These are phyloP conservation scores for Oxyruncus cristatus DNA, from an alignment of 2,113 vertebrate species.

Conservation along the genomic window DNA sequence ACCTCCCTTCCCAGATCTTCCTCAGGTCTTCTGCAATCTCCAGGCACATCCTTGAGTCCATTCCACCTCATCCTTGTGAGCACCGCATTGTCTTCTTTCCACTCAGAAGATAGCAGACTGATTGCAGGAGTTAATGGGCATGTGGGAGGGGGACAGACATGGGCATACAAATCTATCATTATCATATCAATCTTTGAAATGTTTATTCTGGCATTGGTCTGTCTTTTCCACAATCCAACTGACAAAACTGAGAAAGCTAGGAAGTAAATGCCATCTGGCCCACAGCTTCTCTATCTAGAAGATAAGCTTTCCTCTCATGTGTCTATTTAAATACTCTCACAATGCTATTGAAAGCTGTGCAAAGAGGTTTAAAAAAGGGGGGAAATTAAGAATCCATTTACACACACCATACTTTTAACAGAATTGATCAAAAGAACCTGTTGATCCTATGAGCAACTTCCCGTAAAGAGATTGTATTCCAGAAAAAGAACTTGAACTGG, in stretches of 20 bases:
- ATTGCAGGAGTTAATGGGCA: neutral
- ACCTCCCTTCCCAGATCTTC: neutral
- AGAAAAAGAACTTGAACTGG: neutral
- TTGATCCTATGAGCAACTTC: neutral
- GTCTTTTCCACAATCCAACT: neutral
- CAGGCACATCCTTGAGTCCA: neutral
- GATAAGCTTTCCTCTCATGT: neutral
- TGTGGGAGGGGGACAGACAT: fast-evolving
- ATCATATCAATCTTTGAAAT: neutral
- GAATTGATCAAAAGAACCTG: neutral
- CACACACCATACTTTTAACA: neutral
- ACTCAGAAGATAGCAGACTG: neutral
- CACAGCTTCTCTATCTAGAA: neutral
- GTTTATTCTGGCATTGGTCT: neutral
- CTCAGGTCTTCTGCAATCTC: neutral
- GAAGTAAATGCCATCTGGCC: neutral
- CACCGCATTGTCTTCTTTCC: neutral
- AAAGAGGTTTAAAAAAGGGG: neutral
- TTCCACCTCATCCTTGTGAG: neutral
- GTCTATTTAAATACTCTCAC: neutral
- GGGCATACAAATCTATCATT: neutral
- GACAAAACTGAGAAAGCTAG: neutral
- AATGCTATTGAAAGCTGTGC: neutral
- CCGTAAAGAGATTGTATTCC: neutral
- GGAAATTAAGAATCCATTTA: neutral